Base-by-base conservation (phyloP, 30 jellyfish, hydroid and myxozoan species). In the Turritopsis dohrnii region DNA sequence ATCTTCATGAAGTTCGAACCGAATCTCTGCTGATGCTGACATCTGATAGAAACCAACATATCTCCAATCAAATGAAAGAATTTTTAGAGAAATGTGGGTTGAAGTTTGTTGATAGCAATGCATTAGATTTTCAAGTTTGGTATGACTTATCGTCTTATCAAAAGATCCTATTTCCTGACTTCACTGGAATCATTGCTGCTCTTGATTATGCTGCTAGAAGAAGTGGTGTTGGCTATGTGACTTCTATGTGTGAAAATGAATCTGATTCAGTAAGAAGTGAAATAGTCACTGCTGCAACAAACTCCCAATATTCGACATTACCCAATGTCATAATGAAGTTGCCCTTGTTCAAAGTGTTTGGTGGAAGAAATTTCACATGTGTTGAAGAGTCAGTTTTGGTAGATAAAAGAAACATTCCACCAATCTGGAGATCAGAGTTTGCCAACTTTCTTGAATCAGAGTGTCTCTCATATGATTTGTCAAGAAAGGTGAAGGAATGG, bases 101-200 rank as follows among this genome's bases (percentile, higher is more conserved):
- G 9, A 23, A n/a, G 77, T 69, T 69, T 69, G 77, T 19, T 69
- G 77, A 23, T 69, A 27, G 16, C 9, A 9, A 69, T 69, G 28
- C 30, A n/a, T n/a, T 69, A 9, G 77, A 69, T 69, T 9, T 23
- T 69, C 4, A 27, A 23, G 30, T 69, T 27, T n/a, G 28, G 0
- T 27, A 27, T 69, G 77, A 69, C 22, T 21, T 69, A 27, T 69
- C 31, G 22, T n/a, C 28, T 19, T 16, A 0, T 23, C 31, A 27
- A 27, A 69, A 69, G 77, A 69, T 69, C 30, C 19, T 69, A 69
- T 27, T 69, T 23, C 77, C 77, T n/a, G 77, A 69, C 77, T 23
- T 21, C 23, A 69, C 9, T 69, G 77, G 77, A 69, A 27, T 69
- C 19, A 69, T 69, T 7, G 19, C 77, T n/a, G 30, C 31, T 69